phyloP scores from a whole-genome alignment of 2,797 vertebrate genomes.

The Margarornis squamiger region DNA sequence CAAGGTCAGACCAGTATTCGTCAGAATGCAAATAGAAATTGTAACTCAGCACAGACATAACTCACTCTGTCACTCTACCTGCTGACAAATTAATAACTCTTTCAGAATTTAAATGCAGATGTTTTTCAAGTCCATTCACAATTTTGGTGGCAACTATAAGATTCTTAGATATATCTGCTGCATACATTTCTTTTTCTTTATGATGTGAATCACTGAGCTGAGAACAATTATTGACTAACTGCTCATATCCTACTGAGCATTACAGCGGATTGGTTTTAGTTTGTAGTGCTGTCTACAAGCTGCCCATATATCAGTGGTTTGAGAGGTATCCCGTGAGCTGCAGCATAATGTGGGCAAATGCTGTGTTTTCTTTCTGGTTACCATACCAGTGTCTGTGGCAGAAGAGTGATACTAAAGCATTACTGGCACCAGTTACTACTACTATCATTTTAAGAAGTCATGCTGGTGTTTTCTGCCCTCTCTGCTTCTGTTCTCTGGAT shows the following conservation, averaged over 20 bases:
- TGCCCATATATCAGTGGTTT: neutral
- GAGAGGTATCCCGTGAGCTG: neutral
- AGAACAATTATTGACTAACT: neutral
- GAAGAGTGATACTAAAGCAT: neutral
- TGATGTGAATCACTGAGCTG: neutral
- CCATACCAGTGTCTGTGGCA: neutral
- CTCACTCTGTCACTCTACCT: conserved; percentile 23
- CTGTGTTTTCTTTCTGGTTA: neutral
- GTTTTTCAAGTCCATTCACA: neutral
- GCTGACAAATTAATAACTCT: conserved; percentile 34
- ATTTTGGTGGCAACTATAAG: neutral
- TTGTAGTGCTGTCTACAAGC: neutral
- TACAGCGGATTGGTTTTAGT: neutral
- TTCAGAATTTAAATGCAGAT: conserved; percentile 21
- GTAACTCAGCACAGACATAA: conserved; percentile 17
- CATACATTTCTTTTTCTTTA: neutral
- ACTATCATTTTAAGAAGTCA: neutral
- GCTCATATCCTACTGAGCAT: neutral
- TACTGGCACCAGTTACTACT: neutral
- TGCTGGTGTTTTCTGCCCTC: neutral
- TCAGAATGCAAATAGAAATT: conserved; percentile 38
- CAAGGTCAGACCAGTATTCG: conserved; percentile 30
- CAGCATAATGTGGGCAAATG: neutral
- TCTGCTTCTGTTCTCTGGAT: neutral
- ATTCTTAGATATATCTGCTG: neutral